Evolutionary conservation across 2,113 vertebrate species (phyloP).

Genomic region (Perca schrenkii): DNA sequence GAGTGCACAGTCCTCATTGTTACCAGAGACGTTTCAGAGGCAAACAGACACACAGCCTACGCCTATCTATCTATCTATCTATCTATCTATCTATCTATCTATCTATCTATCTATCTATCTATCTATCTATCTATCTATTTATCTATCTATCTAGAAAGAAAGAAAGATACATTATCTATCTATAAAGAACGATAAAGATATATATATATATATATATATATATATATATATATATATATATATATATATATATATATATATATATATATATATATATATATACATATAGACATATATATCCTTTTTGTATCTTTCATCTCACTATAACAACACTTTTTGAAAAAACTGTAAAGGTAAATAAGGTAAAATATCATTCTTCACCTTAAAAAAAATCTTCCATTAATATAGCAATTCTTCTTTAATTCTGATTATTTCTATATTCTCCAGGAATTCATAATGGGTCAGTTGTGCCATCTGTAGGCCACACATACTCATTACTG

Average conservation of each 20-base stretch:
- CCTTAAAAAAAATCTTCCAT: neutral
- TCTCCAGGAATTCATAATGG: conserved; percentile 2
- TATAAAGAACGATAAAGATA: neutral
- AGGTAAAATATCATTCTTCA: neutral
- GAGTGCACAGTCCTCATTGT: conserved; percentile 40
- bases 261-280: too few relatives aligned
- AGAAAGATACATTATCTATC: neutral
- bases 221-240: neutral
- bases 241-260: neutral
- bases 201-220: too few relatives aligned
- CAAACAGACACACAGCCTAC: conserved; percentile 5
- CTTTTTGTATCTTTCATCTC: neutral
- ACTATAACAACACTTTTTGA: too few relatives aligned
- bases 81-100: conserved; percentile 5
- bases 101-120: neutral
- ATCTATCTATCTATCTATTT: conserved; percentile 7
- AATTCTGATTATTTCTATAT: neutral
- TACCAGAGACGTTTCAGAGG: conserved; percentile 31
- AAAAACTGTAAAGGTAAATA: neutral
- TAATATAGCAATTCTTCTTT: neutral
- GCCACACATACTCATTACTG: neutral
- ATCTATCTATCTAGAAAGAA: too few relatives aligned
- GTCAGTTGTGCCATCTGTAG: conserved; percentile 46
- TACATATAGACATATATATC: neutral
- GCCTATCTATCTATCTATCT: neutral